phyloP scores from a whole-genome alignment of 2,888 invertebrate species.

The Drosophila longiperda region DNA sequence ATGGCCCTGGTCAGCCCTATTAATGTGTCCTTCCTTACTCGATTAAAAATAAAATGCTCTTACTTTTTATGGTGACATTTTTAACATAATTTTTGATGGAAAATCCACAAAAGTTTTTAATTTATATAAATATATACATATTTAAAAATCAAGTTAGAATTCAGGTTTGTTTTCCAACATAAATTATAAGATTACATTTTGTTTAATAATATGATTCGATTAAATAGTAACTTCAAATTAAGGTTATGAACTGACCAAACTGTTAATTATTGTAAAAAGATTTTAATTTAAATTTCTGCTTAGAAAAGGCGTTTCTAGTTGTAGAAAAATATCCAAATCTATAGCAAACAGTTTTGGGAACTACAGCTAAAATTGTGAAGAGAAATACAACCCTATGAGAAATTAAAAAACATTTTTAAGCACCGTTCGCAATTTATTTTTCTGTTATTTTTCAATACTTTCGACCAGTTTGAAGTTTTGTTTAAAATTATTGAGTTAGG shows the following conservation, averaged over 20 bases:
- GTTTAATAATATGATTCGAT: no score
- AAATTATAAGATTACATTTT: no score
- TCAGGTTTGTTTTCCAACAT: no score
- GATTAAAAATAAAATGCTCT: conserved; percentile 22
- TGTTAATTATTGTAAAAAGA: no score
- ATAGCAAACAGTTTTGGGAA: neutral
- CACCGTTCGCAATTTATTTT: conserved; percentile 48
- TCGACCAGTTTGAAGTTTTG: no score
- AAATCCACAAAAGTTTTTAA: neutral
- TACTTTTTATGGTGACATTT: neutral
- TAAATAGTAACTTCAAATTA: no score
- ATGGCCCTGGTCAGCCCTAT: conserved; percentile 14
- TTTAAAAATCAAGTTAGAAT: no score
- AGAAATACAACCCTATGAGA: conserved; percentile 34
- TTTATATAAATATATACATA: neutral
- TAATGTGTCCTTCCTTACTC: conserved; percentile 23
- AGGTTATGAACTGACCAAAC: no score
- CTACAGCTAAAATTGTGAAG: no score
- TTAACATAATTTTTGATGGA: neutral
- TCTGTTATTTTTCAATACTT: neutral
- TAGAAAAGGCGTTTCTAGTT: neutral
- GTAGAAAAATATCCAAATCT: neutral
- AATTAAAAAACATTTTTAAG: conserved; percentile 40
- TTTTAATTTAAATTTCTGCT: no score
- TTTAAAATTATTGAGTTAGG: conserved; percentile 34